Conservation (phyloP, 2,113 vertebrate species). For the Crotalus tigris region DNA sequence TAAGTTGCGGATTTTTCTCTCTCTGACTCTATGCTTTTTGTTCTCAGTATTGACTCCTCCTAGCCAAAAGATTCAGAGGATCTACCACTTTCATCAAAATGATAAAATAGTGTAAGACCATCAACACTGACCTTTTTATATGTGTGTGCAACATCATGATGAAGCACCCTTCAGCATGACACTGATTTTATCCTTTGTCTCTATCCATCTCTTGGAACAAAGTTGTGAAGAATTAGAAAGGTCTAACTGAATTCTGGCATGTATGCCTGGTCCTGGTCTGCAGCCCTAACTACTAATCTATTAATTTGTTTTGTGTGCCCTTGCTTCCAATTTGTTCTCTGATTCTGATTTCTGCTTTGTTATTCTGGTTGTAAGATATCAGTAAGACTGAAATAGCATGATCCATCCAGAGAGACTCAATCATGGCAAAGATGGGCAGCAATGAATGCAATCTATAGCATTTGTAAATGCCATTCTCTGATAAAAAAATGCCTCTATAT, state of each 20-base stretch:
- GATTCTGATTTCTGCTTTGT: background rate
- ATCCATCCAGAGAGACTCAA: background rate
- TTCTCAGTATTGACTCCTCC: background rate
- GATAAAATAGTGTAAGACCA: background rate
- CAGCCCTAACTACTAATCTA: background rate
- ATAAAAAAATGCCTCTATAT: background rate
- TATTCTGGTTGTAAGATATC: background rate
- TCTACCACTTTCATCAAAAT: background rate
- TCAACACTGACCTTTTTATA: background rate
- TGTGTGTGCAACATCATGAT: background rate
- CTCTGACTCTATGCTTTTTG: background rate
- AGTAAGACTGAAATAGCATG: background rate
- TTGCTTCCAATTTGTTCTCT: background rate
- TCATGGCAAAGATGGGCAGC: background rate
- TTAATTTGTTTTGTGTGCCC: background rate
- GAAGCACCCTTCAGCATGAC: background rate
- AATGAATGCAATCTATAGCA: background rate
- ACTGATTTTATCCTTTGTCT: background rate
- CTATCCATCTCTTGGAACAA: background rate
- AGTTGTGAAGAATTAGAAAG: background rate
- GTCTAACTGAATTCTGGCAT: background rate
- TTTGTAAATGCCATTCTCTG: background rate
- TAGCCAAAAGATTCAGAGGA: background rate
- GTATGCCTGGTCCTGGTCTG: background rate
- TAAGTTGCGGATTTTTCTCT: background rate